A percentile compares a stretch with the other conserved stretches of the same genome.
These are phyloP conservation scores for Rhynchopsitta pachyrhyncha DNA, from an alignment of 2,113 vertebrate species.

Conservation along the genomic window DNA sequence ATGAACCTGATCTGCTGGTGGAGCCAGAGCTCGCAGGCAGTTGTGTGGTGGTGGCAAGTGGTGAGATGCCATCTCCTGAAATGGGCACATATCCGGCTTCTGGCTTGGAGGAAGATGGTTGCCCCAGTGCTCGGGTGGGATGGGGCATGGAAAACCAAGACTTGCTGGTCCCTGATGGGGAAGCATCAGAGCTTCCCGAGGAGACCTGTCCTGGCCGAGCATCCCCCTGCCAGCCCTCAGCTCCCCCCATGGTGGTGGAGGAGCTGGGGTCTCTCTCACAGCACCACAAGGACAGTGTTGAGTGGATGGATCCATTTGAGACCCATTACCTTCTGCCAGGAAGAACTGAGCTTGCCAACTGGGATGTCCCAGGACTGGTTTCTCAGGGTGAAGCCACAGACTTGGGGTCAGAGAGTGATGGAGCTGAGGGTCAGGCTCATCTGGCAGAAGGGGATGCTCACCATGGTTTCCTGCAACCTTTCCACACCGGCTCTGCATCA, in stretches of 20 bases:
- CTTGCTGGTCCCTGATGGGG: slow-evolving; percentile 18
- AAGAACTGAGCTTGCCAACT: neutral
- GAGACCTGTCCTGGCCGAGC: neutral
- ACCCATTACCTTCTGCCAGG: neutral
- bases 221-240: slow-evolving; percentile 7
- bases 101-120: neutral
- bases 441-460: neutral
- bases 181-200: neutral
- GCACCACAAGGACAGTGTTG: slow-evolving; percentile 3
- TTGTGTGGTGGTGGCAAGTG: neutral
- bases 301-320: slow-evolving; percentile 13
- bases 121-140: neutral
- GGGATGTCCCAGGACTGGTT: slow-evolving; percentile 32
- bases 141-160: slow-evolving; percentile 61
- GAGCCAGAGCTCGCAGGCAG: neutral
- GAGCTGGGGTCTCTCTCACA: slow-evolving; percentile 59
- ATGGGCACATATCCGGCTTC: accelerated
- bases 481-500: neutral
- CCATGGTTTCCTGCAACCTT: neutral
- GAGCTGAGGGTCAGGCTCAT: neutral
- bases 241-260: neutral
- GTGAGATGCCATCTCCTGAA: neutral
- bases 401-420: neutral
- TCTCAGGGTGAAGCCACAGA: slow-evolving; percentile 18
- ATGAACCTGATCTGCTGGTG: neutral